phyloP scores from a whole-genome alignment of 2,797 vertebrate species.

The Parauchenoglanis ngamensis region DNA sequence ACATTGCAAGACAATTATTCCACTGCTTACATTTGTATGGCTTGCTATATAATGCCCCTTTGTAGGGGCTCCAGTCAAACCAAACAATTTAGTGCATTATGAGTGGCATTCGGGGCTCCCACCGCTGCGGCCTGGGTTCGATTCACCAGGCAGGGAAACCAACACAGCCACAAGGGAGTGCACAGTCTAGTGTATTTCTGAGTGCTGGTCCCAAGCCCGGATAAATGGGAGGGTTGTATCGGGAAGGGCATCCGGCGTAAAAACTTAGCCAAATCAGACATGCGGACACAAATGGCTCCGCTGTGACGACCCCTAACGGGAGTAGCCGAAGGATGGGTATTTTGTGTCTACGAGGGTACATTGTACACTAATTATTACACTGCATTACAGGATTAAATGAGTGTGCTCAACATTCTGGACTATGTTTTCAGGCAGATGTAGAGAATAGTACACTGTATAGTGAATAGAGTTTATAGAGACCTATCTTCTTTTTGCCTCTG shows the following conservation, averaged over 20 bases:
- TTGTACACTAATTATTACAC: background rate
- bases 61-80: background rate
- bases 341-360: background rate
- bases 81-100: background rate
- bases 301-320: too few relatives aligned
- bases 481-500: background rate
- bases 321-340: background rate
- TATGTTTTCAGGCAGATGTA: background rate
- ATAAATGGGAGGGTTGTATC: too few relatives aligned
- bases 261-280: too few relatives aligned
- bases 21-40: background rate
- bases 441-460: too few relatives aligned
- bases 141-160: too few relatives aligned
- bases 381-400: slow-evolving; percentile 5
- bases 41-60: background rate
- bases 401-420: background rate
- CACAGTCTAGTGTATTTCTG: too few relatives aligned
- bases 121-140: too few relatives aligned
- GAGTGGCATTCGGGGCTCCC: background rate
- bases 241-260: too few relatives aligned
- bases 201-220: too few relatives aligned
- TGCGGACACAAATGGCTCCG: too few relatives aligned
- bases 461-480: background rate
- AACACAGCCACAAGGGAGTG: too few relatives aligned
- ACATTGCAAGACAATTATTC: background rate